phyloP scores from a whole-genome alignment of 35 echinoderm and acorn worm genomes.

The Diadema setosum region DNA sequence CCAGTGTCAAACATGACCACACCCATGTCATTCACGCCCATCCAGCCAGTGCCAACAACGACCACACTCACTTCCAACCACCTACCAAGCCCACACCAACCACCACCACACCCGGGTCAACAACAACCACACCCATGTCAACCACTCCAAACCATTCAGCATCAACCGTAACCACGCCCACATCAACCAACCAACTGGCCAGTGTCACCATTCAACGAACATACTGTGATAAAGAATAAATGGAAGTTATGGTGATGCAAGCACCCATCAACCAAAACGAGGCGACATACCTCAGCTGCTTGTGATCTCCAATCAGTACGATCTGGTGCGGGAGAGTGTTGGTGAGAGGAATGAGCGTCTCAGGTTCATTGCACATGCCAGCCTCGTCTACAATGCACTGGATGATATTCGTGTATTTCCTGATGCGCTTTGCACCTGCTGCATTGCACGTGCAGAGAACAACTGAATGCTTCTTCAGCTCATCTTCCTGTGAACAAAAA shows the following conservation, averaged over 20 bases:
- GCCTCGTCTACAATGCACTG: slow-evolving; percentile 86
- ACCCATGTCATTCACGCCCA: too few relatives aligned
- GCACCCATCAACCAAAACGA: background rate
- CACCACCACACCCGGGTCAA: too few relatives aligned
- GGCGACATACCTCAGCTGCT: slow-evolving; percentile 66
- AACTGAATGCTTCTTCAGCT: slow-evolving; percentile 43
- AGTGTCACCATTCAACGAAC: too few relatives aligned
- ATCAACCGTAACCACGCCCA: too few relatives aligned
- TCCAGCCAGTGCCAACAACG: background rate
- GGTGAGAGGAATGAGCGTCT: slow-evolving; percentile 48
- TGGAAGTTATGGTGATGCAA: background rate
- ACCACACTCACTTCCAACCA: background rate
- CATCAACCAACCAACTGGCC: too few relatives aligned
- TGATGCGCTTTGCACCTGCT: slow-evolving; percentile 27
- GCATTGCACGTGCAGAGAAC: slow-evolving; percentile 56
- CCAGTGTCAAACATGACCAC: too few relatives aligned
- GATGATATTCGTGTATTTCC: background rate
- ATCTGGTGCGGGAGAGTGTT: slow-evolving; percentile 55
- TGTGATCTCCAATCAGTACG: slow-evolving; percentile 90
- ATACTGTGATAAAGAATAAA: too few relatives aligned
- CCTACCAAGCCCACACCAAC: too few relatives aligned
- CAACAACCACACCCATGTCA: too few relatives aligned
- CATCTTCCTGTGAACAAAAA: background rate
- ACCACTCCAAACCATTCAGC: too few relatives aligned
- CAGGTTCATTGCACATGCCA: slow-evolving; percentile 81